These are phyloP conservation scores for Caradrina clavipalpis DNA, from an alignment of 2,888 invertebrate species.

Conservation along the genomic window DNA sequence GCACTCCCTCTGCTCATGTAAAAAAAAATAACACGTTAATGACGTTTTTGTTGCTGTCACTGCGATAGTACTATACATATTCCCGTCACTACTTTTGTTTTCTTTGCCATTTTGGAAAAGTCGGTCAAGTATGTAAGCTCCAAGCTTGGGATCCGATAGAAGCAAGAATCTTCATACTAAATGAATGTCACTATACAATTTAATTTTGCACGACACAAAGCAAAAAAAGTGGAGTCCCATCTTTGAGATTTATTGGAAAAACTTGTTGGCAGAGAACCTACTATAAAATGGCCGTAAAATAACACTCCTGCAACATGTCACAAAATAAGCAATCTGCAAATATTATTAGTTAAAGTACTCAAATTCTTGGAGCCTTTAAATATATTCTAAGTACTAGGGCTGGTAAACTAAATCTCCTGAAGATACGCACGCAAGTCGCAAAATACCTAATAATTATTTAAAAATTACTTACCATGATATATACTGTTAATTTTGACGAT, in stretches of 20 bases:
- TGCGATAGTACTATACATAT: neutral
- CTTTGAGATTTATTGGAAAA: neutral
- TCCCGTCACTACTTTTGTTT: no score
- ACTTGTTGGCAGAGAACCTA: neutral
- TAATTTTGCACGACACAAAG: neutral
- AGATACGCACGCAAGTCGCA: slow-evolving; percentile 6
- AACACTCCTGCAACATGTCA: neutral
- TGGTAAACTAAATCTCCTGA: neutral
- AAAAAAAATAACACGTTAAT: slow-evolving; percentile 70
- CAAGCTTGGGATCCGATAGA: neutral
- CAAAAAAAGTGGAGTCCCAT: neutral
- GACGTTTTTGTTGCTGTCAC: slow-evolving; percentile 16
- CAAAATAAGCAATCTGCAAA: neutral
- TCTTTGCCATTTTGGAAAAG: neutral
- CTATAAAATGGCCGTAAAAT: slow-evolving; percentile 33
- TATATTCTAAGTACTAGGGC: neutral
- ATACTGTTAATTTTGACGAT: slow-evolving; percentile 83
- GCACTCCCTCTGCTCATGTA: slow-evolving; percentile 94
- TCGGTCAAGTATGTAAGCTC: neutral
- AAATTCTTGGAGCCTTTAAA: neutral
- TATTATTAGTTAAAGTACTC: neutral
- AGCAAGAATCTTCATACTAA: neutral
- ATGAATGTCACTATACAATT: neutral
- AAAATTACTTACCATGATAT: slow-evolving; percentile 84
- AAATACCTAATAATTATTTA: neutral